Evolutionary conservation across 2,888 invertebrate genomes (phyloP).

Genomic region (Gymnocheta viridis): DNA sequence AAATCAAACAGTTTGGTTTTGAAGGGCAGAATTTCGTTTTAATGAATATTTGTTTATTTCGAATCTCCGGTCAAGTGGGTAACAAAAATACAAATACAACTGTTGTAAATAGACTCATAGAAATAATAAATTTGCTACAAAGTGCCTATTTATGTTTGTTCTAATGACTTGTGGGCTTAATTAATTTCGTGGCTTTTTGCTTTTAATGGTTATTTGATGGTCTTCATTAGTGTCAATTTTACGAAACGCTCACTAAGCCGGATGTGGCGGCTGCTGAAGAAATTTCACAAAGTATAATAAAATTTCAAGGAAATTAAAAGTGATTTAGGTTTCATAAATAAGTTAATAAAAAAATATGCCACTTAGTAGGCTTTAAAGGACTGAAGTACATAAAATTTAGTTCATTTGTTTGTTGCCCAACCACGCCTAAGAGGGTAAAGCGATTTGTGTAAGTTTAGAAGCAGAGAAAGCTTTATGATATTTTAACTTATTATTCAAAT

Average conservation of each 20-base stretch:
- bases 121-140: conserved; percentile 36
- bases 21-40: too few relatives aligned
- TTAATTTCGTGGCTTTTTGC: conserved; percentile 31
- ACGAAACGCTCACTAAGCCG: neutral
- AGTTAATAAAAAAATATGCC: neutral
- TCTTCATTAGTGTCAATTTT: conserved; percentile 34
- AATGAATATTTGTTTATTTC: too few relatives aligned
- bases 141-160: conserved; percentile 33
- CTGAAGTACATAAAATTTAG: too few relatives aligned
- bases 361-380: too few relatives aligned
- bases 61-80: too few relatives aligned
- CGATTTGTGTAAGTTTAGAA: too few relatives aligned
- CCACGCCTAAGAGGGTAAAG: too few relatives aligned
- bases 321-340: neutral
- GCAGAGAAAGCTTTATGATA: too few relatives aligned
- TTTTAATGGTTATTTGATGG: conserved; percentile 45
- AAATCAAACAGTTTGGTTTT: too few relatives aligned
- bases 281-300: neutral
- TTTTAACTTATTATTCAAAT: too few relatives aligned
- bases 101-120: neutral
- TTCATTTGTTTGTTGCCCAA: too few relatives aligned
- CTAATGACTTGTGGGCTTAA: conserved; percentile 37
- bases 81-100: neutral
- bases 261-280: neutral
- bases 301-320: neutral